phyloP scores from a whole-genome alignment of 2,797 vertebrate species.

The Miichthys miiuy region DNA sequence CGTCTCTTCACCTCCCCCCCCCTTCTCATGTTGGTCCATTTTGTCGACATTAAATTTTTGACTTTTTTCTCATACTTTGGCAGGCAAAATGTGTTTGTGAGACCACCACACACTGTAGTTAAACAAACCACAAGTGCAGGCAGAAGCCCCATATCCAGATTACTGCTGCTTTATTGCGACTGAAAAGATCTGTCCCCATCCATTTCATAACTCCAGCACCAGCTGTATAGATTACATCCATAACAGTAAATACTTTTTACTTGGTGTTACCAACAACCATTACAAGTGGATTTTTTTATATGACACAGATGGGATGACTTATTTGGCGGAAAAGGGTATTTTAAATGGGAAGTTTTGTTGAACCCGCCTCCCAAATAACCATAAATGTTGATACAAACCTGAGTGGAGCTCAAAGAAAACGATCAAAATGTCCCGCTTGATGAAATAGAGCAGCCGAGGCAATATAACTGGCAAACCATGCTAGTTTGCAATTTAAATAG shows the following conservation, averaged over 20 bases:
- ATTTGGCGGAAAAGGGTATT: slow-evolving; percentile 9
- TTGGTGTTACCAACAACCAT: not conserved
- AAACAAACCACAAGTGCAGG: slow-evolving; percentile 69
- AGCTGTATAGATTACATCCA: slow-evolving; percentile 18
- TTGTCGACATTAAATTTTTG: slow-evolving; percentile 16
- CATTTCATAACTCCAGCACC: slow-evolving; percentile 53
- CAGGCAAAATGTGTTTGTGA: slow-evolving; percentile 10
- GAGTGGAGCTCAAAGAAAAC: not conserved
- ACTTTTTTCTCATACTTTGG: slow-evolving; percentile 18
- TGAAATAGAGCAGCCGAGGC: not conserved
- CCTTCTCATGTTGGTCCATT: slow-evolving; percentile 3
- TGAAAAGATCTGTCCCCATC: slow-evolving; percentile 46
- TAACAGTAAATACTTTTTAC: slow-evolving; percentile 26
- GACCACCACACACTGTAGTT: slow-evolving; percentile 65
- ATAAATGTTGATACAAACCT: slow-evolving; percentile 17
- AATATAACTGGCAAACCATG: slow-evolving; percentile 14
- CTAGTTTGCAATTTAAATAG: slow-evolving; percentile 32
- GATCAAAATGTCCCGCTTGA: not conserved
- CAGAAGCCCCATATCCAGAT: slow-evolving; percentile 36
- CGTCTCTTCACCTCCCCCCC: not conserved
- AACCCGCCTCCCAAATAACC: not conserved
- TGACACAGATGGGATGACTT: slow-evolving; percentile 21
- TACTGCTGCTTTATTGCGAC: slow-evolving; percentile 60
- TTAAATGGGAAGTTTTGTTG: slow-evolving; percentile 17
- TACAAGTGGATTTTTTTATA: slow-evolving; percentile 10